Evolutionary conservation across 2,888 invertebrate species (phyloP), one percentile per base, ranked within the genome.

Genomic region (Athalia rosae): DNA sequence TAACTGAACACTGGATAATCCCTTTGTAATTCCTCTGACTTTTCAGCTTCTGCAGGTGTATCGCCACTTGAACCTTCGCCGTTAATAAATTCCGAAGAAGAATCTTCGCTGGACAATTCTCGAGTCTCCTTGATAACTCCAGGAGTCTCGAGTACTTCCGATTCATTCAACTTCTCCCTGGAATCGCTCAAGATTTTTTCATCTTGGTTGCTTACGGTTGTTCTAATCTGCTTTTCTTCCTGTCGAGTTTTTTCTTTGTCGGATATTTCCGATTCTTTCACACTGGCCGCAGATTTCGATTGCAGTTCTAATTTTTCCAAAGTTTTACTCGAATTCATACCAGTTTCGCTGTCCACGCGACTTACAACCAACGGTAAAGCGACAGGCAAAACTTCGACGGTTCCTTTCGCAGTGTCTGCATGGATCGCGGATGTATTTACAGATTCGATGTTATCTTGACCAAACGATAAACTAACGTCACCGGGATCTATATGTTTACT

Each of bases 1-100:
- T 88, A 88, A 53, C 89, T 82, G n/a, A 86, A 86, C 9, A 88
- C 80, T 0, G 91, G 90, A 79, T 89, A 89, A 84, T 91, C 91
- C 64, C 89, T 87, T 74, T 91, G 91, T 2, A 90, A 82, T 47
- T 88, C 85, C 79, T 91, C 90, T 28, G 87, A 85, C 76, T 84
- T 85, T 78, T 87, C 82, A 45, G 79, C 79, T 59, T 48, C 58
- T n/a, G 13, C 56, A n/a, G 43, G 41, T 53, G n/a, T 9, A 43
- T 69, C 59, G 13, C 43, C 76, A n/a, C 66, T 67, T 13, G 58
- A 63, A 7, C 58, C 13, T 50, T 80, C 82, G 15, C 45, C 15
- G 11, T 79, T 2, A 7, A 9, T 45, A 56, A 58, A 77, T 66
- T 83, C 84, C 28, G 80, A 58, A 9, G 83, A 74, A 43, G 77